Base-by-base conservation (phyloP, 2,113 vertebrate species). In the Nycticorax nycticorax region DNA sequence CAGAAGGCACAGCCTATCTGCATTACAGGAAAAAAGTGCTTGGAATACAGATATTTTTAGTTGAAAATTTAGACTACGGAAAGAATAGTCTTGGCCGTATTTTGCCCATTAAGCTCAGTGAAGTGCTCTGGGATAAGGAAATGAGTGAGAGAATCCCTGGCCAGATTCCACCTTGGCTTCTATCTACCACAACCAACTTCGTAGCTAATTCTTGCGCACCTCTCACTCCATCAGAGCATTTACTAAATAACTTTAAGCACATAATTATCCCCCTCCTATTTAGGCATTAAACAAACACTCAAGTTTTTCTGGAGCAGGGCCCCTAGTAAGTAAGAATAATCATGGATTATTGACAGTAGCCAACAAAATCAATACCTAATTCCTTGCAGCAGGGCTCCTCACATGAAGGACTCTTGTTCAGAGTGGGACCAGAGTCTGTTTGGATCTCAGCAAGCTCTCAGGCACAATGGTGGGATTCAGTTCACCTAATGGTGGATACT, bases 91-190 rank as follows among this genome's bases (percentile, higher is more conserved):
- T 89, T 93, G 83, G 66, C 41, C 67, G 69, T 72, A 88, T 85
- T 95, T 92, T 82, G 57, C 71, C 81, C 66, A 79, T 89, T 93
- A 92, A 92, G 39, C 57, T 93, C 80, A 69, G 19, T 68, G 39
- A 95, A 95, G 81, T 91, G 48, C 69, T 92, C 50, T 82, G 84
- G 74, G 87, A 81, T 82, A 91, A 87, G 62, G 50, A 89, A 95
- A 91, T 57, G 53, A 93, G 22, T 91, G 84, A 96, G 80, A 89
- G 92, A 94, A 94, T 94, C 94, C 33, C 83, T 94, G 95, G 77
- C 57, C 57, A 69, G 43, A 41, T 89, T 97, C 96, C 91, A 87
- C 62, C 10, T 92, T 87, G 94, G 91, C 81, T 89, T 87, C 77
- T 69, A 19, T 41, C 62, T 96, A 50, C 47, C 3, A 5, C 67